Base-by-base conservation (phyloP, 2,113 vertebrate genomes). In the Balaeniceps rex region DNA sequence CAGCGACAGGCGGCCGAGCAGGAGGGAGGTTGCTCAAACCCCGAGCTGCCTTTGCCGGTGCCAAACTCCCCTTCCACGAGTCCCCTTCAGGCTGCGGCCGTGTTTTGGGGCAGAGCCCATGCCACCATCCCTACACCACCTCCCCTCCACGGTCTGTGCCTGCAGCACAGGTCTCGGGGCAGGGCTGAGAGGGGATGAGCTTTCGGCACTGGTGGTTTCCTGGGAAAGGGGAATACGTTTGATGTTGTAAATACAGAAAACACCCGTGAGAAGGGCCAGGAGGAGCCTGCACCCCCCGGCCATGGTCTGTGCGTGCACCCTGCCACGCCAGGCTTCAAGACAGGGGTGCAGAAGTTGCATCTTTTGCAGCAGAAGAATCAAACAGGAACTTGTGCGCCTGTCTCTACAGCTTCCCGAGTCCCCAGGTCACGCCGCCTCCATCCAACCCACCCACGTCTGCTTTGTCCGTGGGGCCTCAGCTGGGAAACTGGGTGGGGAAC, bases 381-480 rank as follows among this genome's bases (percentile, higher is more conserved):
- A 74, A 34, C 0, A 4, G 42, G n/a, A 33, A 17, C 26, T 26
- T 80, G 18, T 15, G 18, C 1, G 1, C 42, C 55, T 18, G 0
- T 86, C 90, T 40, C 22, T 9, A 4, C 12, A 0, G 17, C 0
- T 8, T 66, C 78, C 51, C 6, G 3, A 38, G 55, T 19, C 8
- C 23, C 74, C 19, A 4, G 38, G 52, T 40, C 54, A 4, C 8
- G 60, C 40, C 2, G 3, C 47, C 55, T 38, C 68, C 40, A 4
- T 14, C 65, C 76, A 52, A 11, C 29, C 42, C 92, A 40, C 69
- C 69, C 92, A 12, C 10, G 2, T 3, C 63, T 15, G 23, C 74
- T 34, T 17, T 31, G 13, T 34, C 47, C 21, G 3, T 9, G 60
- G 46, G 79, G 65, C 33, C 28, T 57, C 54, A 3, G 60, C 54